phyloP scores from a whole-genome alignment of 1,140 invertebrate species.

The Drosophila rhopaloa region DNA sequence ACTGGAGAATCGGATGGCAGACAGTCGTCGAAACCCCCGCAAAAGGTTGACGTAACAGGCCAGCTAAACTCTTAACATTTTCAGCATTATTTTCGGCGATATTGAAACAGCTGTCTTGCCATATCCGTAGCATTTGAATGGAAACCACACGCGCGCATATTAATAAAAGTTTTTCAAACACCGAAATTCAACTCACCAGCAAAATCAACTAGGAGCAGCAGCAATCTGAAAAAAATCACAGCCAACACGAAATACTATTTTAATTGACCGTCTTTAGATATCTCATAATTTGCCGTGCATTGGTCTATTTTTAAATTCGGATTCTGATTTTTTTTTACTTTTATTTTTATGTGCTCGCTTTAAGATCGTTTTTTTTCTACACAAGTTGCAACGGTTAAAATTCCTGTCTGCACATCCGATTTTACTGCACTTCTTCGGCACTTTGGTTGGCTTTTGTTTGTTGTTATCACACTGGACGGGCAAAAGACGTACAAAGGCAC shows the following conservation, averaged over 20 bases:
- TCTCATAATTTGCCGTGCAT: conserved; percentile 44
- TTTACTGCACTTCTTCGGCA: conserved; percentile 31
- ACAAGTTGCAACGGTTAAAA: conserved; percentile 35
- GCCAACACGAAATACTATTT: conserved; percentile 15
- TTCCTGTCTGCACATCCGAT: conserved; percentile 34
- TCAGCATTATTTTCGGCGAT: conserved; percentile 22
- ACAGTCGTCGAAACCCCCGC: conserved; percentile 13
- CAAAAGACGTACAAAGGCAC: conserved; percentile 63
- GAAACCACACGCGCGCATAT: conserved; percentile 37
- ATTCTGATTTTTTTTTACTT: conserved; percentile 10
- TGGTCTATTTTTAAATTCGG: conserved; percentile 21
- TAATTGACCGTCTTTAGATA: conserved; percentile 31
- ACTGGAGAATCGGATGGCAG: conserved; percentile 17
- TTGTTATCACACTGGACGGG: conserved; percentile 36
- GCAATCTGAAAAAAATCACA: conserved; percentile 13
- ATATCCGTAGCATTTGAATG: conserved; percentile 29
- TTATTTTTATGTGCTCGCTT: conserved; percentile 13
- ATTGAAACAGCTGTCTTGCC: conserved; percentile 61
- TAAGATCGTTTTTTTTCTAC: conserved; percentile 10
- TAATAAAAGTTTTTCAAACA: conserved; percentile 23
- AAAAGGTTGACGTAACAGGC: conserved; percentile 46
- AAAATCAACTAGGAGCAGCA: background rate
- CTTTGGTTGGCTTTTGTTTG: conserved; percentile 23
- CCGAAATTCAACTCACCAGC: conserved; percentile 28
- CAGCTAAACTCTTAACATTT: conserved; percentile 20